Base-by-base conservation (phyloP, 2,113 vertebrate species). In the Notarius lentiginosus region DNA sequence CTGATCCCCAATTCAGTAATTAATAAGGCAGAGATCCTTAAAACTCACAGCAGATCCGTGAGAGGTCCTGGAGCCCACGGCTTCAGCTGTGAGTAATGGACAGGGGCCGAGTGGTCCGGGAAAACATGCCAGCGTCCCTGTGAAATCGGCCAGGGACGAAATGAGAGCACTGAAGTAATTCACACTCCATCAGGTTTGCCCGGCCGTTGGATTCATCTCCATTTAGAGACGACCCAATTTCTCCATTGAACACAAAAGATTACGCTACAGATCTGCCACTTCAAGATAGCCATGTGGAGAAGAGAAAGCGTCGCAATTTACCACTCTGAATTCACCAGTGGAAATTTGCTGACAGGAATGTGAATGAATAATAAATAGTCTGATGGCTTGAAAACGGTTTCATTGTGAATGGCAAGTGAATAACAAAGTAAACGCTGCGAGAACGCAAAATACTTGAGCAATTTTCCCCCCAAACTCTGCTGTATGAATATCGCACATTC, bases 1-100 rank as follows among this genome's bases (percentile, higher is more conserved):
- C 41, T 41, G 41, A 41, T 41, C 41, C 90, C 89, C 90, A 88
- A 90, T 88, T 89, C 73, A 72, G 87, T 91, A 91, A 94, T 94
- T 94, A 94, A 94, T 91, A 89, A 89, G 90, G 75, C 55, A 86
- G 90, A 91, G 88, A 88, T 84, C 89, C 89, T 90, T 87, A 88
- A 91, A 94, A 91, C 90, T 89, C 89, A 56, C 49, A 73, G 79
- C n/a, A n/a, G 58, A 82, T 70, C 63, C 79, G 11, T 22, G 34
- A 83, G 51, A 77, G 53, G 53, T 56, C 51, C 66, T 41, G 17
- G 84, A 76, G 73, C 53, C 70, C 56, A 55, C 14, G 47, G 65
- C 68, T 41, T 47, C 47, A 4, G 18, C 15, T 27, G 3, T 72
- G 72, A 83, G 79, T 83, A 83, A 86, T 79, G 84, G 56, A 82